Percentiles rank a stretch among this genome's conserved stretches.
Conservation (phyloP, 2,888 invertebrate genomes). For the Eristalis arbustorum region DNA sequence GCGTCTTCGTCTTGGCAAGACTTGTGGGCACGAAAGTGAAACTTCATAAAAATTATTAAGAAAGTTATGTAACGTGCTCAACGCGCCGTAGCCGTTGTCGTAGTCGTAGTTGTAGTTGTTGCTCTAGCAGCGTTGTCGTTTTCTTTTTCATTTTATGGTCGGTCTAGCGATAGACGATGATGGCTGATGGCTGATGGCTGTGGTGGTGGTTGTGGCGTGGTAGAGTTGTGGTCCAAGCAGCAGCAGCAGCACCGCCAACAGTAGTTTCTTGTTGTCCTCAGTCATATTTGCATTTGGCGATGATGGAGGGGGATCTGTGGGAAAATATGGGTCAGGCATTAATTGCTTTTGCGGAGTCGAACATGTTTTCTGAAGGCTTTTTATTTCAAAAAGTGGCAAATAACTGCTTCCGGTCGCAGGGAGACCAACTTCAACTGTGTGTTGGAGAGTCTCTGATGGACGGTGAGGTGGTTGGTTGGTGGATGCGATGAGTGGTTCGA, state of each 20-base stretch:
- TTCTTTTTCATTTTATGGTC: conserved; percentile 43
- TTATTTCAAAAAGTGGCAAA: not conserved
- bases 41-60: conserved; percentile 65
- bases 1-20: conserved; percentile 54
- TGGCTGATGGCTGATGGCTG: too few species aligned
- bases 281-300: not conserved
- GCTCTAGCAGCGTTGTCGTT: conserved; percentile 9
- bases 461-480: not conserved
- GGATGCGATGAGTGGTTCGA: not conserved
- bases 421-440: not conserved
- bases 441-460: not conserved
- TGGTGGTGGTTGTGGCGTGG: not conserved
- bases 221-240: not conserved
- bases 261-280: not conserved
- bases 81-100: conserved; percentile 39
- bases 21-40: conserved; percentile 71
- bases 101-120: conserved; percentile 14
- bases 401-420: not conserved
- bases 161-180: conserved; percentile 39
- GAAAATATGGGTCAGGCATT: conserved; percentile 24
- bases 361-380: not conserved
- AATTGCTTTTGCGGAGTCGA: conserved; percentile 8
- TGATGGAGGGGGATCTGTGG: not conserved
- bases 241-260: too few species aligned
- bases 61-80: conserved; percentile 69